phyloP scores from a whole-genome alignment of 53 echinoderm and acorn worm genomes.

The Stichopus horrens region DNA sequence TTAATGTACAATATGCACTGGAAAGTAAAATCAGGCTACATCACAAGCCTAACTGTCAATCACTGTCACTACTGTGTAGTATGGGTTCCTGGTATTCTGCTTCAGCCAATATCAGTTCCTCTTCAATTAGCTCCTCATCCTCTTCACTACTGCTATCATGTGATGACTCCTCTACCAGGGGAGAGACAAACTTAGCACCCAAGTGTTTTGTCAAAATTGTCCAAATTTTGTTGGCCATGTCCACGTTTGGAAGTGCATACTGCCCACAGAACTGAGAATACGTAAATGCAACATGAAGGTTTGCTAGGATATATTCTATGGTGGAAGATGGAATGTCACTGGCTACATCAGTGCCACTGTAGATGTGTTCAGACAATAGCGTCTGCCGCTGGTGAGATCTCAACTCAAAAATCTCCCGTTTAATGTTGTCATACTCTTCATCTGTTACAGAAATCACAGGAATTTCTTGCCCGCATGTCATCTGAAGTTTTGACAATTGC shows the following conservation, averaged over 20 bases:
- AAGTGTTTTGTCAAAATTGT: not conserved
- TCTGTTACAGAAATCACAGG: not conserved
- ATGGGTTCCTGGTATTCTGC: not conserved
- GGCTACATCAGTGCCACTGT: constrained; percentile 4
- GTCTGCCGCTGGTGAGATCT: not conserved
- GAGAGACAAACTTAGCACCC: too few relatives aligned
- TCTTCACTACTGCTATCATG: not conserved
- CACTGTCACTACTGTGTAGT: constrained; percentile 1
- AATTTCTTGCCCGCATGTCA: not conserved
- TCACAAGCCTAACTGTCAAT: not conserved
- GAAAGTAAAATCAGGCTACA: too few relatives aligned
- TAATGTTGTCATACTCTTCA: constrained; percentile 19
- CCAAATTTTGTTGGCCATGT: not conserved
- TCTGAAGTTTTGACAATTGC: not conserved
- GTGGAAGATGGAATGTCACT: not conserved
- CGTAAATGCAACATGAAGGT: constrained; percentile 4
- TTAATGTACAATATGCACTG: too few relatives aligned
- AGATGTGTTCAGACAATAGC: not conserved
- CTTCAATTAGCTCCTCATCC: not conserved
- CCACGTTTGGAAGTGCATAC: not conserved
- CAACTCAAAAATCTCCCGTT: not conserved
- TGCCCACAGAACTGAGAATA: not conserved
- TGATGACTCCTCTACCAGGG: too few relatives aligned
- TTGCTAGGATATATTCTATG: not conserved
- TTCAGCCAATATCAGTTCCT: not conserved